Evolutionary conservation across 2,888 invertebrate species (phyloP).

Genomic region (Mycogona germanica): DNA sequence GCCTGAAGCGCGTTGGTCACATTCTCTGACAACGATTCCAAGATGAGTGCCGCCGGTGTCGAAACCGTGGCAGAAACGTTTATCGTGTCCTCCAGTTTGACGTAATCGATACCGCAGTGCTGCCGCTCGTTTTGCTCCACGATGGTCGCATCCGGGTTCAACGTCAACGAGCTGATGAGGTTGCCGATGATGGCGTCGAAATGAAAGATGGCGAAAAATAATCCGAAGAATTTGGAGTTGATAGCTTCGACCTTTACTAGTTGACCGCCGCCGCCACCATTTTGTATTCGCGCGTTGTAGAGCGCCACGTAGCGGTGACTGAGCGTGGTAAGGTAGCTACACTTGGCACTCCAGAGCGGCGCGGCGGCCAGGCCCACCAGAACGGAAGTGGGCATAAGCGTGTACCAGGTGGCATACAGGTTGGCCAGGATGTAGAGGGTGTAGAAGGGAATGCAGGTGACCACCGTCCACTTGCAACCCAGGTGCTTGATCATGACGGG

Average conservation of each 20-base stretch:
- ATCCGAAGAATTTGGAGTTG: slow-evolving; percentile 16
- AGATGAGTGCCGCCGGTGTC: slow-evolving; percentile 9
- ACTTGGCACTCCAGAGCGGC: slow-evolving; percentile 14
- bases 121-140: no score
- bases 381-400: slow-evolving; percentile 14
- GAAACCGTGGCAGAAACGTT: slow-evolving; percentile 9
- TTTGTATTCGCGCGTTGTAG: background rate
- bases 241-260: background rate
- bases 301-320: slow-evolving; percentile 12
- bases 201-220: slow-evolving; percentile 18
- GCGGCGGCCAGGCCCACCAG: slow-evolving; percentile 11
- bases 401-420: slow-evolving; percentile 14
- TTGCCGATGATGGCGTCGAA: slow-evolving; percentile 18
- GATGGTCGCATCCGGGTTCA: slow-evolving; percentile 1
- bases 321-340: slow-evolving; percentile 8
- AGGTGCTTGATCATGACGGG: slow-evolving; percentile 82
- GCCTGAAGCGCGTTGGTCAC: background rate
- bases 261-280: no score
- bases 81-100: background rate
- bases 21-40: background rate
- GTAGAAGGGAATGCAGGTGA: slow-evolving; percentile 1
- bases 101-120: background rate
- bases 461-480: slow-evolving; percentile 85
- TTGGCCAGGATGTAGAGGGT: slow-evolving; percentile 12
- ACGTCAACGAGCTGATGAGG: slow-evolving; percentile 14